Evolutionary conservation across 2,113 vertebrate species (phyloP).

Genomic region (Pygoscelis adeliae): DNA sequence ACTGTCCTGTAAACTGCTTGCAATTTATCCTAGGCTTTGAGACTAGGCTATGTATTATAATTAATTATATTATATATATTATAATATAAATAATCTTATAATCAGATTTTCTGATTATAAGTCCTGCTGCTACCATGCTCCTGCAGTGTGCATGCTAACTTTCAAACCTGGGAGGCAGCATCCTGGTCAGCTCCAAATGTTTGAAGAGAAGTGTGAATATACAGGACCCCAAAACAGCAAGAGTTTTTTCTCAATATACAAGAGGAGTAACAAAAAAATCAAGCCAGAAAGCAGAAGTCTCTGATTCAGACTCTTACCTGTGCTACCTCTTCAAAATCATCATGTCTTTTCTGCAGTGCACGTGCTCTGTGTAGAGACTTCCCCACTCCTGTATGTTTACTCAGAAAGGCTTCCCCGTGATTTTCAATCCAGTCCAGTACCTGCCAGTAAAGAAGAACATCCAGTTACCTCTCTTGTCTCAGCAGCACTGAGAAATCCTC

Average conservation of each 20-base stretch:
- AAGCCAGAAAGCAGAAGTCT: neutral
- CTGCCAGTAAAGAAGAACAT: conserved; percentile 71
- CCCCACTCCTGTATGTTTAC: conserved; percentile 95
- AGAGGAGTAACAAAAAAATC: neutral
- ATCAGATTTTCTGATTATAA: neutral
- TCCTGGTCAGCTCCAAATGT: neutral
- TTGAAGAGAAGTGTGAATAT: neutral
- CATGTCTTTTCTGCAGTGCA: conserved; percentile 93
- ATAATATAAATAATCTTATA: no score
- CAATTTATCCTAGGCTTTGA: neutral
- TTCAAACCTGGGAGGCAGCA: neutral
- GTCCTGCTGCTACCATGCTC: neutral
- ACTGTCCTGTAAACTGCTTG: neutral
- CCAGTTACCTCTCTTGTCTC: conserved; percentile 36
- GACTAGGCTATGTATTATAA: neutral
- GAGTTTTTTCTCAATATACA: neutral
- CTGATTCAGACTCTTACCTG: conserved; percentile 80
- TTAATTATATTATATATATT: no score
- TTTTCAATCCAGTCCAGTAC: conserved; percentile 98
- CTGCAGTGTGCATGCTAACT: neutral
- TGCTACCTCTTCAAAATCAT: conserved; percentile 97
- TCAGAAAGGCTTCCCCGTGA: conserved; percentile 95
- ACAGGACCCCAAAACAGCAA: neutral
- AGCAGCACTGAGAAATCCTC: neutral
- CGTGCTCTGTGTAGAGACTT: conserved; percentile 93